These are phyloP conservation scores for Frankliniella fusca DNA, from an alignment of 2,888 invertebrate species.

Conservation along the genomic window DNA sequence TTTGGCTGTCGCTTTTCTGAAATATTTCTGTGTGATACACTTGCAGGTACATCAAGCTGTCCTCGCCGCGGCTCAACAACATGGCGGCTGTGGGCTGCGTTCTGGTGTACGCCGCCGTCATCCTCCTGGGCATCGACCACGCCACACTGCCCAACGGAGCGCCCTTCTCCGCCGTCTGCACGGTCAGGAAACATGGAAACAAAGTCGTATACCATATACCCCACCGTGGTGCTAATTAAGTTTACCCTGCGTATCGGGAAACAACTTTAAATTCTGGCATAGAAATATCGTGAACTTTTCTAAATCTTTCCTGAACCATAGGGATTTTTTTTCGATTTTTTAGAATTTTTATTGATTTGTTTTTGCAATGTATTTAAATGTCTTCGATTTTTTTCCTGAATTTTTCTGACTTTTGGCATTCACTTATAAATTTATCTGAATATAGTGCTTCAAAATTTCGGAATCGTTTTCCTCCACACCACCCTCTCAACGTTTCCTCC, in stretches of 20 bases:
- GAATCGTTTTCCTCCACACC: background rate
- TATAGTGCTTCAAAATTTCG: no score
- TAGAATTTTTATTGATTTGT: background rate
- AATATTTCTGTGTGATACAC: conserved; percentile 10
- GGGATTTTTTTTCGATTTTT: conserved; percentile 30
- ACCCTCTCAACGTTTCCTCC: background rate
- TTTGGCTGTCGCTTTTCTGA: conserved; percentile 2
- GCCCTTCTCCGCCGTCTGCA: conserved; percentile 72
- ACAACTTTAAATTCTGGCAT: no score
- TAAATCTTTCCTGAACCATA: no score
- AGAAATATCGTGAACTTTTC: no score
- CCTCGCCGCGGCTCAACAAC: conserved; percentile 87
- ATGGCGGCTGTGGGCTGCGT: conserved; percentile 87
- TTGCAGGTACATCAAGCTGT: conserved; percentile 80
- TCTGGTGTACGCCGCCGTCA: conserved; percentile 83
- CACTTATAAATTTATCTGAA: no score
- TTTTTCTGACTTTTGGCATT: no score
- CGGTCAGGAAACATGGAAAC: conserved; percentile 58
- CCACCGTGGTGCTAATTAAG: no score
- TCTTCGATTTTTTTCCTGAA: no score
- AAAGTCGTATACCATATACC: no score
- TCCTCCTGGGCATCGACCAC: conserved; percentile 78
- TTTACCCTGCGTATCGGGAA: no score
- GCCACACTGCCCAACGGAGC: conserved; percentile 65
- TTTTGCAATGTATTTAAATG: conserved; percentile 1